Base-by-base conservation (phyloP, 2,888 invertebrate species). In the Helicoverpa assulta region DNA sequence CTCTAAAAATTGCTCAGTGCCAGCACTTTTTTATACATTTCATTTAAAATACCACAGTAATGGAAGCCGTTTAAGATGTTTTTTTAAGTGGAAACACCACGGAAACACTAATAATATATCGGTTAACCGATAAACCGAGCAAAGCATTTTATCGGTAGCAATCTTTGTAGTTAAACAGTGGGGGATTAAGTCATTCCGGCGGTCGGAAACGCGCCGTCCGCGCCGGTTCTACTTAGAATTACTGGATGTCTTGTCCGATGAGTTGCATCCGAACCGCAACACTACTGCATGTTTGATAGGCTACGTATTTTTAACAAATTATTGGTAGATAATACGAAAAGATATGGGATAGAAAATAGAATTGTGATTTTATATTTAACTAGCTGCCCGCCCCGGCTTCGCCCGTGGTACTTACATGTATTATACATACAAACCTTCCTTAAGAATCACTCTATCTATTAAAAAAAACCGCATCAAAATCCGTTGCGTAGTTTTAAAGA, bases 191-290 rank as follows among this genome's bases (percentile, higher is more conserved):
- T 71, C 55, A 65, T 78, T 78, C 78, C 76, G 73, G 79, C 43
- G 33, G 84, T 77, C 79, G 88, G 86, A 86, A 84, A 86, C 87
- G 85, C 67, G 83, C 84, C 85, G 86, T 85, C 85, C 84, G 83
- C 86, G 83, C 82, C 81, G 84, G 72, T 75, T 81, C 82, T 81
- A 85, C 85, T 82, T 85, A 86, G 84, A 87, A 89, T 87, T 84
- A 77, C 88, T 89, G 92, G 91, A 91, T 86, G 88, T 88, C 89
- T 91, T 86, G 37, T 85, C 85, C 87, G 85, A 83, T 87, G 82
- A 78, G 71, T 78, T 74, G 81, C 81, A 86, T 90, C 90, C 88
- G 87, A 83, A 71, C 73, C 75, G 67, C 80, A 78, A 70, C 75
- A 63, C 70, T 71, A 37, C 55, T 18, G 67, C 76, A 65, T 75